Conservation (phyloP, 2,797 vertebrate genomes). For the Amblyraja radiata region DNA sequence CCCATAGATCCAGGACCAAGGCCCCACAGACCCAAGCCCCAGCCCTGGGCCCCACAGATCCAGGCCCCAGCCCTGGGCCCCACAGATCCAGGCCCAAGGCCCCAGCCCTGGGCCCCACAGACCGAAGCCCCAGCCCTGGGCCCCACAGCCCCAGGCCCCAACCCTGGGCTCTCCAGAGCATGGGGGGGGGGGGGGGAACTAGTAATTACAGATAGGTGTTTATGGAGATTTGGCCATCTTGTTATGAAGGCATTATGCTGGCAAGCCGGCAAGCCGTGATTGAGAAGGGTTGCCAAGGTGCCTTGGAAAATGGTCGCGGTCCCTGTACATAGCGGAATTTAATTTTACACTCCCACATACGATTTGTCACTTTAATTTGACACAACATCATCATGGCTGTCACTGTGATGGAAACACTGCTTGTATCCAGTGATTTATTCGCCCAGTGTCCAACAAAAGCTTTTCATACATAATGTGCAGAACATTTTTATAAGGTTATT, state of each 20-base stretch:
- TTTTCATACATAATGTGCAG: constrained; percentile 11
- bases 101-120: no score
- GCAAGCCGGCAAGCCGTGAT: neutral
- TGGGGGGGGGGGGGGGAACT: no score
- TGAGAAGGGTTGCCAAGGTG: neutral
- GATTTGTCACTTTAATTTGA: constrained; percentile 35
- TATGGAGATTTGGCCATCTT: neutral
- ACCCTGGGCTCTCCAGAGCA: no score
- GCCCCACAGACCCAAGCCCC: no score
- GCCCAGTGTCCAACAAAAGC: constrained; percentile 3
- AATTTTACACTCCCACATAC: constrained; percentile 13
- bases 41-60: no score
- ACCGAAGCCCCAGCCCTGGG: no score
- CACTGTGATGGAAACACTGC: constrained; percentile 11
- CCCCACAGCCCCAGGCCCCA: no score
- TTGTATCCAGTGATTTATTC: constrained; percentile 21
- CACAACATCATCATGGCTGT: neutral
- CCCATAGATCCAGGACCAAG: no score
- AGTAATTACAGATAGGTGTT: neutral
- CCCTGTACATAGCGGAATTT: neutral
- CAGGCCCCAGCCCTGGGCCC: no score
- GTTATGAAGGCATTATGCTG: no score
- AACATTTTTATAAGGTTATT: constrained; percentile 34
- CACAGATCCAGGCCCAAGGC: no score
- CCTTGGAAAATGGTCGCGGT: neutral